Evolutionary conservation across 2,113 vertebrate species (phyloP), one percentile per base, ranked within the genome.

Genomic region (Chamaea fasciata): DNA sequence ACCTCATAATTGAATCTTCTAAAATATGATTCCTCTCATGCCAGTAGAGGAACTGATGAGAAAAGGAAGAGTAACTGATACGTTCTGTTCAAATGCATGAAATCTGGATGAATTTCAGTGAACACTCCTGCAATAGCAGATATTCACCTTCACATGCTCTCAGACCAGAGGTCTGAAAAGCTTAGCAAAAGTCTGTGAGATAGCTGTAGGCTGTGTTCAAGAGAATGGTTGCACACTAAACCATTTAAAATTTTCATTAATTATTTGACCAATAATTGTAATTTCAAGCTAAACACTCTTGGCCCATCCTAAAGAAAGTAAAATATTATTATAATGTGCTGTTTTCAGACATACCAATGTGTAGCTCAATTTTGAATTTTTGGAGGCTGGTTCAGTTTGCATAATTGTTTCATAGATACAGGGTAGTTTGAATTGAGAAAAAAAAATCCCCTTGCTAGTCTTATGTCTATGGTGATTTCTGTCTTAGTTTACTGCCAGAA

Each of bases 301-400:
- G 28, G 35, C 30, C 59, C 13, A 31, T 13, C 17, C 31, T 19
- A 11, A 49, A 86, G n/a, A 47, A 42, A 1, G 1, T 28, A 73
- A 57, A 87, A n/a, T 15, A 15, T 28, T 42, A 2, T 33, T 41
- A 81, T 33, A 33, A 57, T 5, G 12, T 30, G 39, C 19, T 62
- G 8, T 7, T 82, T 79, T 69, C 28, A 62, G 53, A 44, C 0
- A 1, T 33, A 33, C 3, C 0, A 0, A 50, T 21, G 10, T 44
- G 33, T 46, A 76, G 24, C 11, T 79, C 6, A 13, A 10, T 31
- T 82, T 52, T 69, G 17, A 74, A 59, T 42, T 80, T 88, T 23
- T 46, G 70, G 55, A 65, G 83, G 44, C 31, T 65, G 12, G 9
- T 73, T 42, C 28, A 31, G 10, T 26, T 50, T 33, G 31, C 31